These are phyloP conservation scores for Trissoscelio sp. DNA, from an alignment of 2,888 invertebrate species.

Conservation along the genomic window DNA sequence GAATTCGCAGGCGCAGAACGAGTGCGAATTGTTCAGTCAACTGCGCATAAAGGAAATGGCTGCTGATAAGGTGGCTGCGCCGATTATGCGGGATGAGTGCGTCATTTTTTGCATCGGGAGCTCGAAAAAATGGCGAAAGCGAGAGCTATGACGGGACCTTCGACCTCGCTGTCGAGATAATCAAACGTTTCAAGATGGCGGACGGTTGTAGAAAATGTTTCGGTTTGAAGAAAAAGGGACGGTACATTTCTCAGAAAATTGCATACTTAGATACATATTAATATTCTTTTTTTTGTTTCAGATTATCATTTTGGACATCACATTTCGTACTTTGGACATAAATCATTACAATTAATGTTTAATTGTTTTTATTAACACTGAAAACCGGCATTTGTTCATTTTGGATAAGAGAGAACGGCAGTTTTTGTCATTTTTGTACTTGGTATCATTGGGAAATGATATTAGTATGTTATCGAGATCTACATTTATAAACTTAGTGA, in stretches of 20 bases:
- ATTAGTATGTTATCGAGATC: too few species aligned
- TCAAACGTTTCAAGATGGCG: constrained; percentile 33
- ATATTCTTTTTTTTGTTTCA: too few species aligned
- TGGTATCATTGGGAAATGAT: neutral
- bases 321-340: too few species aligned
- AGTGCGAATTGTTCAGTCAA: constrained; percentile 19
- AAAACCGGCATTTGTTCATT: too few species aligned
- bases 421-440: too few species aligned
- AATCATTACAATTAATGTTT: too few species aligned
- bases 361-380: too few species aligned
- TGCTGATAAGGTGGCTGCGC: constrained; percentile 39
- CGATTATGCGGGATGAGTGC: constrained; percentile 51
- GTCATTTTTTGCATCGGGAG: constrained; percentile 43
- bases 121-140: constrained; percentile 63
- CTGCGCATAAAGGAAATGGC: constrained; percentile 61
- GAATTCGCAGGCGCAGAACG: constrained; percentile 34
- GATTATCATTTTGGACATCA: neutral
- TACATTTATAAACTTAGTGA: too few species aligned
- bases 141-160: constrained; percentile 62
- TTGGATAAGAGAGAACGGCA: too few species aligned
- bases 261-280: too few species aligned
- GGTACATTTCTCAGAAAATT: too few species aligned
- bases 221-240: constrained; percentile 14
- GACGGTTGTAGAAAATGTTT: constrained; percentile 22
- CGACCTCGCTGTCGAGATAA: constrained; percentile 64